Percentiles rank a stretch among this genome's conserved stretches.
phyloP scores from a whole-genome alignment of 1,140 invertebrate genomes.

The Diuraphis noxia region DNA sequence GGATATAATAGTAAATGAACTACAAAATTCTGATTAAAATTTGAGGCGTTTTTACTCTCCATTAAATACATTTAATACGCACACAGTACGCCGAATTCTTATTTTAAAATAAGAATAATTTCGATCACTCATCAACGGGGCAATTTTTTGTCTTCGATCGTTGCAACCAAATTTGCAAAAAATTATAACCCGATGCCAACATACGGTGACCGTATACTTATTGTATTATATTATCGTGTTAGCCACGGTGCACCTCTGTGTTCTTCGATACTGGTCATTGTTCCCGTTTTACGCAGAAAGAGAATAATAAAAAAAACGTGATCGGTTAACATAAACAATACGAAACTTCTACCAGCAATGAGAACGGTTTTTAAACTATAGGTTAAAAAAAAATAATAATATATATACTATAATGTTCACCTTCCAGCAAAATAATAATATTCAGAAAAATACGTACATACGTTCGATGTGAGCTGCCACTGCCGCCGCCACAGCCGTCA shows the following conservation, averaged over 20 bases:
- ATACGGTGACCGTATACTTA: neutral
- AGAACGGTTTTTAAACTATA: neutral
- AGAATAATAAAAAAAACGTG: constrained; percentile 20
- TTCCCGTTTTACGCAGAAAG: constrained; percentile 39
- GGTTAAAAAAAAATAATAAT: neutral
- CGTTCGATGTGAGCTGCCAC: neutral
- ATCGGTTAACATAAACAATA: constrained; percentile 35
- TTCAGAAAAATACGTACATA: neutral
- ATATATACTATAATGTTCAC: neutral
- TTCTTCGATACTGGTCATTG: neutral
- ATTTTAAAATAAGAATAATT: neutral
- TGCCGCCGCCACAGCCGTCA: neutral
- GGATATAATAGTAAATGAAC: neutral
- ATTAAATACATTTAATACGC: neutral
- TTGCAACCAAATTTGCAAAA: neutral
- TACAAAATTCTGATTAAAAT: neutral
- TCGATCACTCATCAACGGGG: neutral
- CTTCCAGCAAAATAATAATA: constrained; percentile 21
- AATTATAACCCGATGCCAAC: neutral
- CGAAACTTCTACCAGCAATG: neutral
- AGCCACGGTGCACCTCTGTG: neutral
- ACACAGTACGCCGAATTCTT: neutral
- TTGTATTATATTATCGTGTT: neutral
- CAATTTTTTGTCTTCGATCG: neutral
- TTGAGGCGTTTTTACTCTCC: neutral